A percentile compares a stretch with the other conserved stretches of the same genome.
Conservation (phyloP, 2,888 invertebrate species). For the Ichneumoninae sp. region DNA sequence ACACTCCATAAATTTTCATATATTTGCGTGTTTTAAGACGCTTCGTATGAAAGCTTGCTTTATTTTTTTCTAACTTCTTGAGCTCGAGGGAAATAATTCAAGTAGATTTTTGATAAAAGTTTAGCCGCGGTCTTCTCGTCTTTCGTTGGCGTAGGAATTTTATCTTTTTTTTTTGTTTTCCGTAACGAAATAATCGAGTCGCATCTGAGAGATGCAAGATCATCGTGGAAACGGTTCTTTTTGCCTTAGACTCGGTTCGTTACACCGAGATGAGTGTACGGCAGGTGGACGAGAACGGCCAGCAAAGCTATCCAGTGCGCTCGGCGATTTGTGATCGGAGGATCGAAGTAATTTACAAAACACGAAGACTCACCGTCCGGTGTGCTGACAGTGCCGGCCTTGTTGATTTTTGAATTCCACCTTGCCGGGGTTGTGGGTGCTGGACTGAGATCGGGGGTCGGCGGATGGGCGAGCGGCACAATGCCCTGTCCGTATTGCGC, state of each 20-base stretch:
- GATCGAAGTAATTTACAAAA: constrained; percentile 8
- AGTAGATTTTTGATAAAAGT: neutral
- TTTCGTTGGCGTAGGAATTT: neutral
- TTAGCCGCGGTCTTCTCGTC: neutral
- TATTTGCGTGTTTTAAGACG: neutral
- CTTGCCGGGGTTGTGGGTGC: constrained; percentile 83
- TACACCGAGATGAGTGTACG: constrained; percentile 30
- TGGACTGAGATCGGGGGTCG: constrained; percentile 85
- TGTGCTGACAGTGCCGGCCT: constrained; percentile 93
- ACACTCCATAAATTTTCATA: neutral
- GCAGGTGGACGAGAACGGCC: constrained; percentile 47
- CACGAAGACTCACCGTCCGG: constrained; percentile 89
- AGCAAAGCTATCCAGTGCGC: constrained; percentile 30
- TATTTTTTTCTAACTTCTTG: neutral
- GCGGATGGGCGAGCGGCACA: constrained; percentile 84
- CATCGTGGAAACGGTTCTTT: constrained; percentile 8
- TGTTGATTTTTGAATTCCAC: constrained; percentile 87
- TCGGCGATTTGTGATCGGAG: neutral
- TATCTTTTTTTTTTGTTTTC: neutral
- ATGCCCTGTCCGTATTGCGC: constrained; percentile 78
- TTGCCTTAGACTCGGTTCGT: constrained; percentile 38
- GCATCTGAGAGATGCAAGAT: constrained; percentile 9
- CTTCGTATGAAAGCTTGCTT: neutral
- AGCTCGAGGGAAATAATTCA: neutral
- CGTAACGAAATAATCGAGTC: constrained; percentile 2